Percentiles rank a stretch among this genome's conserved stretches.
Conservation (phyloP, 2,888 invertebrate genomes). For the Rapana venosa region DNA sequence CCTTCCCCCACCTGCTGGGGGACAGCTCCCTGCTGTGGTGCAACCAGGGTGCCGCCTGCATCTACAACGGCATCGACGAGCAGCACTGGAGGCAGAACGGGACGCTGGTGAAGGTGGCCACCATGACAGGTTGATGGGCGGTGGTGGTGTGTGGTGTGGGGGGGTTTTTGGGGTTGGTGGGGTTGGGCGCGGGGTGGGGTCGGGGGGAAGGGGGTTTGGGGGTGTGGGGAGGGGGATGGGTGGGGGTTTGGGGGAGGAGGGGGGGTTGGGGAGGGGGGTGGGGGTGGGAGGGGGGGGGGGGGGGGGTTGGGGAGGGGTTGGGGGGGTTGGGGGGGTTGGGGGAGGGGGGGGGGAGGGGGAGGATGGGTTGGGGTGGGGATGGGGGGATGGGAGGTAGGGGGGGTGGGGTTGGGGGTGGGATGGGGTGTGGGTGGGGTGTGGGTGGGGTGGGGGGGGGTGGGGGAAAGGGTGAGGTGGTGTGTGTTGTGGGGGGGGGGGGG, state of each 20-base stretch:
- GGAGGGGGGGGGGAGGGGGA: too few relatives aligned
- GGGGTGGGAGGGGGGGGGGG: background rate
- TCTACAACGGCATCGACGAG: constrained; percentile 71
- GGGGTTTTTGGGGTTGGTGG: too few relatives aligned
- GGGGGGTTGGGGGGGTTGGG: too few relatives aligned
- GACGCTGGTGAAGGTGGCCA: constrained; percentile 67
- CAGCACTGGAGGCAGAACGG: constrained; percentile 71
- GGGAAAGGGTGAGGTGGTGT: too few relatives aligned
- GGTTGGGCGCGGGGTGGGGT: too few relatives aligned
- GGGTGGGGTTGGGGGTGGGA: background rate
- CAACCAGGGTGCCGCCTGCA: constrained; percentile 74
- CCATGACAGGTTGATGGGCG: constrained; percentile 60
- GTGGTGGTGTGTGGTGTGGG: background rate
- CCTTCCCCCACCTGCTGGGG: constrained; percentile 69
- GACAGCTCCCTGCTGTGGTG: constrained; percentile 65
- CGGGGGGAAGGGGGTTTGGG: too few relatives aligned
- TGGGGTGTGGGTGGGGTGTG: background rate
- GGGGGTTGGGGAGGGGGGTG: background rate
- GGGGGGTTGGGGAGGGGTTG: background rate
- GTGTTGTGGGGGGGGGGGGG: background rate
- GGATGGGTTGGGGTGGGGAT: background rate
- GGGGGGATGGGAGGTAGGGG: too few relatives aligned
- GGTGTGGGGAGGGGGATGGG: background rate
- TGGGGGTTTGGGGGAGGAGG: background rate
- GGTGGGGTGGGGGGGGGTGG: too few relatives aligned